Base-by-base conservation (phyloP, 2,888 invertebrate genomes). In the Drosophila falleni region DNA sequence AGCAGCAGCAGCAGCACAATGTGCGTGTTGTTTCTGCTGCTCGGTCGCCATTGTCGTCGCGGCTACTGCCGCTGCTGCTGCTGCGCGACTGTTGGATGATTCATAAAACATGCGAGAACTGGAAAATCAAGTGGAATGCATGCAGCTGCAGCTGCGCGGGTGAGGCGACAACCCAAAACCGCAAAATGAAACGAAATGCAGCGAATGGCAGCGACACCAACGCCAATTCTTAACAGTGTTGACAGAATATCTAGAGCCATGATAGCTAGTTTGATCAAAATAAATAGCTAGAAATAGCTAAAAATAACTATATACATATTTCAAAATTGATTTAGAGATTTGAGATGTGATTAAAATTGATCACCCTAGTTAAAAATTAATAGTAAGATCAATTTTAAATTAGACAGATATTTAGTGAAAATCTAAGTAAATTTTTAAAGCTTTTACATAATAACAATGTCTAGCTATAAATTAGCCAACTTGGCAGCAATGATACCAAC, bases 81-180 rank as follows among this genome's bases (percentile, higher is more conserved):
- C 33, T 51, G 60, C 29, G 56, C 56, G 23, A 33, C 44, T 56
- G 56, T 53, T 61, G 44, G 89, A 85, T 85, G 84, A 89, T 89
- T 85, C 84, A 85, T 85, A 87, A 83, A 84, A 81, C 66, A 84
- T 85, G 79, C 76, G 84, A 83, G 84, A 84, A 88, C 89, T 87
- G 84, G 84, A 84, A 84, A 84, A 89, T 84, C 89, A 84, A 84
- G 84, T 89, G 84, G 84, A 84, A 84, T 84, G 89, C 74, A 70
- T 79, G 87, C 84, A 88, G 89, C 89, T 86, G 83, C 87, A 66
- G 61, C 64, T 62, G 68, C 60, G 82, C 76, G 85, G 82, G 82
- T 85, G 76, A 75, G 68, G 65, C 74, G 77, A 80, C 75, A 56
- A 62, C 66, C 78, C 65, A 87, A 87, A 82, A 83, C 72, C 69